These are phyloP conservation scores for Tenebrio molitor DNA, from an alignment of 1,140 invertebrate species.

Conservation along the genomic window DNA sequence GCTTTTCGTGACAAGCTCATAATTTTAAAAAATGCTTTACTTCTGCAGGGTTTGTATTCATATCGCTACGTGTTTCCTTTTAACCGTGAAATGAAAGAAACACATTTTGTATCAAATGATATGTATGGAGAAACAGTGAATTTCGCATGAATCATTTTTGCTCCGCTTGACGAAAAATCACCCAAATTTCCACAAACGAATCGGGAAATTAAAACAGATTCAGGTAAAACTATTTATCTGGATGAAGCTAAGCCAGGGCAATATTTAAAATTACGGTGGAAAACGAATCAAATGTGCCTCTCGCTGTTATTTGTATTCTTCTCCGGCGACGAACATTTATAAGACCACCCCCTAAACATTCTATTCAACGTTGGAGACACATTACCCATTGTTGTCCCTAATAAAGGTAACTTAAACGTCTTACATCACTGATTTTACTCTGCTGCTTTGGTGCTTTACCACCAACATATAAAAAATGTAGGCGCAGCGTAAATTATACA, in stretches of 20 bases:
- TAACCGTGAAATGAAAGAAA: constrained; percentile 40
- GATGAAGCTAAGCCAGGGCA: constrained; percentile 19
- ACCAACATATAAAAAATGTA: constrained; percentile 41
- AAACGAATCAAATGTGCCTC: constrained; percentile 43
- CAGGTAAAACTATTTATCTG: constrained; percentile 32
- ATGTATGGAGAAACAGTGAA: background rate
- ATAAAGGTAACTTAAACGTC: constrained; percentile 55
- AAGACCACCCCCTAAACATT: constrained; percentile 51
- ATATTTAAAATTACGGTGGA: constrained; percentile 39
- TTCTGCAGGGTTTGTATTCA: constrained; percentile 41
- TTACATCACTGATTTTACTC: constrained; percentile 53
- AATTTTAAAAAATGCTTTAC: constrained; percentile 47
- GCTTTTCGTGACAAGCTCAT: constrained; percentile 43
- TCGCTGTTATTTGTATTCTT: constrained; percentile 45
- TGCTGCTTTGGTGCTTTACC: constrained; percentile 17
- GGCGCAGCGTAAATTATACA: constrained; percentile 38
- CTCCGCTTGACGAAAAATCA: background rate
- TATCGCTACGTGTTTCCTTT: constrained; percentile 30
- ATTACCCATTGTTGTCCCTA: constrained; percentile 56
- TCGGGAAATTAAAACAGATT: constrained; percentile 13
- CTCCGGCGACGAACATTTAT: constrained; percentile 51
- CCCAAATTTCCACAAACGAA: background rate
- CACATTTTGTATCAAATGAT: constrained; percentile 33
- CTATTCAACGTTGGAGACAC: constrained; percentile 51
- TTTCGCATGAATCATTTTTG: background rate